These are phyloP conservation scores for Montipora cactus DNA, from an alignment of 64 coral and sea anemone species.

Conservation along the genomic window DNA sequence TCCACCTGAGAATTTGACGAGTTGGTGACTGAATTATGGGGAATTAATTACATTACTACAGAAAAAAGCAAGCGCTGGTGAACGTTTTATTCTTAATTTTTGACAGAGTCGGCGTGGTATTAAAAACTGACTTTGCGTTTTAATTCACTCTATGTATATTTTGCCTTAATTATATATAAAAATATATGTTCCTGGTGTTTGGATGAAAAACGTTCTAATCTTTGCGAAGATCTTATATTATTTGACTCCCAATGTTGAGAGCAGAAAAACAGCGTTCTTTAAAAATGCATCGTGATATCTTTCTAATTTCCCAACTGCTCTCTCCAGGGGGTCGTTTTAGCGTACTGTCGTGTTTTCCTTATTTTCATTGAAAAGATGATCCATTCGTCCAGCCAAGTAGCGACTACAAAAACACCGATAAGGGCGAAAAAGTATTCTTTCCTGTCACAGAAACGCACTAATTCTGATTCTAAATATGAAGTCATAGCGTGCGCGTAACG, in stretches of 20 bases:
- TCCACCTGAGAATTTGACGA: too few relatives aligned
- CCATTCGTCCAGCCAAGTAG: too few relatives aligned
- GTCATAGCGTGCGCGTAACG: too few relatives aligned
- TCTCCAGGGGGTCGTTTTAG: neutral
- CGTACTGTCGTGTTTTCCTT: neutral
- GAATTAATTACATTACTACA: too few relatives aligned
- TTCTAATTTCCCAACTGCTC: neutral
- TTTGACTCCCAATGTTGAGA: neutral
- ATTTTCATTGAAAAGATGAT: neutral
- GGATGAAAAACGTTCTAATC: neutral
- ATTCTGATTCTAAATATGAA: too few relatives aligned
- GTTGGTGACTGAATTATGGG: too few relatives aligned
- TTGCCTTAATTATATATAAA: neutral
- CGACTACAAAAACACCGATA: neutral
- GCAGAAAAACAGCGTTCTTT: neutral
- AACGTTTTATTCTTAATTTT: too few relatives aligned
- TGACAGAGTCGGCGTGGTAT: too few relatives aligned
- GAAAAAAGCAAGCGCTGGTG: too few relatives aligned
- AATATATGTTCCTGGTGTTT: neutral
- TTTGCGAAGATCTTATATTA: neutral
- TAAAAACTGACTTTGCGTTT: neutral
- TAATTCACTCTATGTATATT: neutral
- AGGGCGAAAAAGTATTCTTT: neutral
- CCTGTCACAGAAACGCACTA: too few relatives aligned
- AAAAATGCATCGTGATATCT: neutral